Conservation (phyloP, 2,113 vertebrate species). For the Aspidoscelis tigris region DNA sequence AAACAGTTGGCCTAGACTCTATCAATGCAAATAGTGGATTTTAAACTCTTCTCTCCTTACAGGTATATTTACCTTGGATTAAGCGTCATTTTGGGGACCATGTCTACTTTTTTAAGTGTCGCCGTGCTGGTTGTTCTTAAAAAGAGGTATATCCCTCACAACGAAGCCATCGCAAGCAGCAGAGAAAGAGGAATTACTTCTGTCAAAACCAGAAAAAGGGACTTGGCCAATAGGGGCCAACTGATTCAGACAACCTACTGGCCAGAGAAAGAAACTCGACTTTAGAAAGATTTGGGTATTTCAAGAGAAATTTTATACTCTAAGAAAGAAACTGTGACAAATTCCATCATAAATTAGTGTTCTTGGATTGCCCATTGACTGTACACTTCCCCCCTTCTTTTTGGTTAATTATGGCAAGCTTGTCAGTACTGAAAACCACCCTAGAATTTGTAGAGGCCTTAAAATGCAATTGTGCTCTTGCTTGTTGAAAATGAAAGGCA, state of each 20-base stretch:
- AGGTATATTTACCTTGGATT: constrained; percentile 89
- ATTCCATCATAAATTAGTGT: constrained; percentile 34
- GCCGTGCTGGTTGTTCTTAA: constrained; percentile 81
- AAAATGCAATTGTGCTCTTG: constrained; percentile 16
- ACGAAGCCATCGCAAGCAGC: constrained; percentile 65
- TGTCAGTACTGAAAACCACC: constrained; percentile 26
- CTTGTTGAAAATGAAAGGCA: background rate
- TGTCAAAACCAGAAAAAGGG: constrained; percentile 76
- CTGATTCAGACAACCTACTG: constrained; percentile 73
- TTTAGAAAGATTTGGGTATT: constrained; percentile 71
- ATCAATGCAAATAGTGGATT: background rate
- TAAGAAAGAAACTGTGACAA: constrained; percentile 42
- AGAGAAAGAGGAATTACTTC: constrained; percentile 72
- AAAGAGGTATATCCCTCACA: constrained; percentile 74
- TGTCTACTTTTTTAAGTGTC: constrained; percentile 84
- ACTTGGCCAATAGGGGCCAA: constrained; percentile 68
- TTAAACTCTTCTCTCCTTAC: constrained; percentile 58
- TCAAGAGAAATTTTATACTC: background rate
- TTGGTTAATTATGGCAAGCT: background rate
- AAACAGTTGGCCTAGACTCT: too few relatives aligned
- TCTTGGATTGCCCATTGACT: background rate
- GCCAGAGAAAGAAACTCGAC: constrained; percentile 85
- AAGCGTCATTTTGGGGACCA: constrained; percentile 83
- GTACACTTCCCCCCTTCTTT: background rate
- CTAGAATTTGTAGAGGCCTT: constrained; percentile 21